Evolutionary conservation across 2,797 vertebrate species (phyloP).

Genomic region (Distichodus sexfasciatus): DNA sequence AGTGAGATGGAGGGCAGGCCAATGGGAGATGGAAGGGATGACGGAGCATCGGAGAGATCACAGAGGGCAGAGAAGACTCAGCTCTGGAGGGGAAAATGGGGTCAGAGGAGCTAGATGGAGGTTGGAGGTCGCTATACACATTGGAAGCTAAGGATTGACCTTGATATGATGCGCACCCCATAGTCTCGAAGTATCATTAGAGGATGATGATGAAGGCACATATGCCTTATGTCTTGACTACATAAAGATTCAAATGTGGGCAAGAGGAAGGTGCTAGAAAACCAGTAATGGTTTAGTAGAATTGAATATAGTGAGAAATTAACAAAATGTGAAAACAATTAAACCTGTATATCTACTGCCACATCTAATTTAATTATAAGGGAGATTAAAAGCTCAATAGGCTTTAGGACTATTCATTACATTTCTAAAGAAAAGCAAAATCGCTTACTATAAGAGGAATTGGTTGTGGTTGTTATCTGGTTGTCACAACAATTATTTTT

Average conservation of each 20-base stretch:
- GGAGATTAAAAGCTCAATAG: no score
- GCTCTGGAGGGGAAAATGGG: constrained; percentile 46
- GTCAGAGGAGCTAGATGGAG: constrained; percentile 38
- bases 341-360: no score
- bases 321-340: no score
- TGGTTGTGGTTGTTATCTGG: no score
- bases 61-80: constrained; percentile 25
- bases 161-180: constrained; percentile 26
- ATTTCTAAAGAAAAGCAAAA: no score
- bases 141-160: constrained; percentile 29
- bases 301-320: no score
- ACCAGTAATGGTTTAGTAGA: not conserved
- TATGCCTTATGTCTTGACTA: constrained; percentile 15
- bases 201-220: constrained; percentile 29
- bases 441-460: no score
- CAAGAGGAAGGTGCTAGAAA: not conserved
- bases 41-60: constrained; percentile 20
- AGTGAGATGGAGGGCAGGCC: constrained; percentile 27
- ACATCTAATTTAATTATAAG: no score
- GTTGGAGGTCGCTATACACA: constrained; percentile 40
- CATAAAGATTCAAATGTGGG: not conserved
- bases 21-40: constrained; percentile 24
- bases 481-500: no score
- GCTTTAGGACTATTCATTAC: no score
- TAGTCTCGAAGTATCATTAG: constrained; percentile 27